Percentiles rank a stretch among this genome's conserved stretches.
These are phyloP conservation scores for Taphrorychus bicolor DNA, from an alignment of 2,888 invertebrate genomes.

Conservation along the genomic window DNA sequence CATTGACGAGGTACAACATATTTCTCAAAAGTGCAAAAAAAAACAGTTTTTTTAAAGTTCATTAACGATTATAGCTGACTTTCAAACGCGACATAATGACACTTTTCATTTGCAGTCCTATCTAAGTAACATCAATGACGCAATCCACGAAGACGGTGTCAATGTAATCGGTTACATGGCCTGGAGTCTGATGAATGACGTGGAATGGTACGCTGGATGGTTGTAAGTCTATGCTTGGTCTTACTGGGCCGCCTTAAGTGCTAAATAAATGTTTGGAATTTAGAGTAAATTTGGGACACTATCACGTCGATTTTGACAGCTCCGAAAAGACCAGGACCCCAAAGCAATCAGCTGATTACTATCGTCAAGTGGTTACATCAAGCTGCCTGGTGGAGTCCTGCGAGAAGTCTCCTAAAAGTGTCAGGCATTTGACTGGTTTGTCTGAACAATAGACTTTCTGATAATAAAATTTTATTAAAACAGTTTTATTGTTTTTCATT, in stretches of 20 bases:
- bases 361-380: constrained; percentile 26
- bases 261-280: neutral
- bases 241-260: neutral
- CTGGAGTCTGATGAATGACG: constrained; percentile 48
- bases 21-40: too few relatives aligned
- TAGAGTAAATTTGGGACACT: constrained; percentile 52
- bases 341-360: constrained; percentile 37
- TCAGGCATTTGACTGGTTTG: neutral
- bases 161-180: constrained; percentile 46
- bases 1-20: too few relatives aligned
- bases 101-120: constrained; percentile 37
- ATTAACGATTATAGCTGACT: too few relatives aligned
- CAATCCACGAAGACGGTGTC: constrained; percentile 44
- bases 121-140: constrained; percentile 42
- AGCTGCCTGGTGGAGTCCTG: constrained; percentile 32
- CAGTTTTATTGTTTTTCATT: too few relatives aligned
- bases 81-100: neutral
- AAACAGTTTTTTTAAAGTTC: too few relatives aligned
- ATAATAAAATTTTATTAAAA: too few relatives aligned
- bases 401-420: neutral
- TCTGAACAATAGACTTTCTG: too few relatives aligned
- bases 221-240: neutral
- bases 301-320: constrained; percentile 38
- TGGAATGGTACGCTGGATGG: constrained; percentile 46
- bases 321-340: constrained; percentile 31